Evolutionary conservation across 2,113 vertebrate species (phyloP), one percentile per base, ranked within the genome.

Genomic region (Zosterops hypoxanthus): DNA sequence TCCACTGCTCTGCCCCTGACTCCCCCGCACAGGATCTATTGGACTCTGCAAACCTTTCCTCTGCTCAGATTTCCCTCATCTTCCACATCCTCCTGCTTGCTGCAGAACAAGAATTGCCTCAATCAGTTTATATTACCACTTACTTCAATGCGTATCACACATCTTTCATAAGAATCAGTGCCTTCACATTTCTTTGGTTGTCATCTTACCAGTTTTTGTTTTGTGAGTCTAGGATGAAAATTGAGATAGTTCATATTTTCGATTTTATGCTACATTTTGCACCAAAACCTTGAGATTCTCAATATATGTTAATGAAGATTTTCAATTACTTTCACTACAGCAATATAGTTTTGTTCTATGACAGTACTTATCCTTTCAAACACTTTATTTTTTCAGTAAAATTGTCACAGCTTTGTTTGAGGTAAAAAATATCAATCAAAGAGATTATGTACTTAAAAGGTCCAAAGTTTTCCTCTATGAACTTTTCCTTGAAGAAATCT

Each of bases 1-100:
- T 41, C 21, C 1, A 1, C 6, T 56, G 3, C 5, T 31, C 26
- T 41, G 19, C 22, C 11, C 14, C 22, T 2, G 1, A 4, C 6
- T 65, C 9, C 3, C 3, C 31, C 57, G 22, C 16, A 22, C 14
- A 39, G 52, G 13, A 12, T 84, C 34, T 21, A 8, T 8, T 41
- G 44, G 33, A 21, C 6, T 55, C 24, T 61, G 26, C 11, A 72
- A 36, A 69, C 29, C 29, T 49, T 81, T 64, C 8, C 78, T 69
- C 50, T 49, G 18, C 25, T 34, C 44, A 64, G 34, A 49, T 14
- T 66, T 78, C 11, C 13, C 20, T 78, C 28, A 47, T 5, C 9
- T 64, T 2, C 1, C 5, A 65, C 7, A 25, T 33, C 29, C 8
- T 78, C 24, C 56, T 41, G 7, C 70, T 44, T 73, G 56, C 22